Evolutionary conservation across 2,113 vertebrate species (phyloP).

Genomic region (Hemiscyllium ocellatum): DNA sequence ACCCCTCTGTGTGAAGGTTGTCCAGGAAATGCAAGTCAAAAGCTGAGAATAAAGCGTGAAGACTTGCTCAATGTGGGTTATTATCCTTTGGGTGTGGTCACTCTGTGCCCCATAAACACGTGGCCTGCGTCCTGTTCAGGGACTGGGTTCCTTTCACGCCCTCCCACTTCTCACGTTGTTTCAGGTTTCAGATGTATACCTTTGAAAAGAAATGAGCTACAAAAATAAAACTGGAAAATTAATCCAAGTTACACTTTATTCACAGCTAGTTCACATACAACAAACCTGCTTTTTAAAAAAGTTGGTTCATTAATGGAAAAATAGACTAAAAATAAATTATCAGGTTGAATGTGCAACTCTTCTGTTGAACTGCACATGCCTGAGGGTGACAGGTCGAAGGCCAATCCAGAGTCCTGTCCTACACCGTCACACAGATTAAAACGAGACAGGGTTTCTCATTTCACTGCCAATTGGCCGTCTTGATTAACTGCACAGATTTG

Average conservation of each 20-base stretch:
- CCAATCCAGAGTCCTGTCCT: neutral
- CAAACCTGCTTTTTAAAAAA: neutral
- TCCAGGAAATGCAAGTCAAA: neutral
- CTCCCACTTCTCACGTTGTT: neutral
- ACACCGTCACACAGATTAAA: neutral
- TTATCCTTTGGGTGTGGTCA: neutral
- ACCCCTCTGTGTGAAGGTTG: neutral
- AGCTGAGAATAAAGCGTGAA: neutral
- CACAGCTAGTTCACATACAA: neutral
- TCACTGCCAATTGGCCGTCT: neutral
- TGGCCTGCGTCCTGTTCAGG: neutral
- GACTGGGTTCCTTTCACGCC: no score
- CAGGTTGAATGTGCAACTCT: neutral
- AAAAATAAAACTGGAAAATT: neutral
- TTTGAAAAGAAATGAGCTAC: neutral
- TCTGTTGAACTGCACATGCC: neutral
- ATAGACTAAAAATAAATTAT: conserved; percentile 21
- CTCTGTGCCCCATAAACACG: neutral
- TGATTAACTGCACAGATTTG: neutral
- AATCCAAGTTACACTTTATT: neutral
- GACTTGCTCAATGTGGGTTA: neutral
- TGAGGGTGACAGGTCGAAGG: neutral
- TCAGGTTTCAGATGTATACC: neutral
- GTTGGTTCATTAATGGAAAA: neutral
- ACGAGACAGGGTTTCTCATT: neutral